Conservation (phyloP, 1,140 invertebrate genomes). For the Macrotrachela quadricornifera region DNA sequence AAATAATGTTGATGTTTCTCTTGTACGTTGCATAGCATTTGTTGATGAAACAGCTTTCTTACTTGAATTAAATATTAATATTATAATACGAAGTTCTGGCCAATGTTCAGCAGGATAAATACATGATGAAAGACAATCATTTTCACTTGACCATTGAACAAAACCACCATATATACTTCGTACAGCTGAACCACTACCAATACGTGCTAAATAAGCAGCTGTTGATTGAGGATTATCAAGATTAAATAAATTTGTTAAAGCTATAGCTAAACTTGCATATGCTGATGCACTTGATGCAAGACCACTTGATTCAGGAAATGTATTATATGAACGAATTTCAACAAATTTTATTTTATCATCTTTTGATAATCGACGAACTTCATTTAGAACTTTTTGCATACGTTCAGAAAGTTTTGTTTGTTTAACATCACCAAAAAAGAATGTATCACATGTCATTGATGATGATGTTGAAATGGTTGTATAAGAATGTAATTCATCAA, state of each 20-base stretch:
- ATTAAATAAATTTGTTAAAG: constrained; percentile 52
- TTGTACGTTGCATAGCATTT: constrained; percentile 61
- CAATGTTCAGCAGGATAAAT: constrained; percentile 54
- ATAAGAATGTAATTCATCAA: constrained; percentile 55
- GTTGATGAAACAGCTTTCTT: constrained; percentile 71
- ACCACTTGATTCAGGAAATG: constrained; percentile 94
- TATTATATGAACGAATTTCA: constrained; percentile 52
- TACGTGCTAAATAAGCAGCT: constrained; percentile 39
- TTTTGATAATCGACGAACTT: too few relatives aligned
- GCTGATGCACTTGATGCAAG: constrained; percentile 91
- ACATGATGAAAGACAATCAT: constrained; percentile 41
- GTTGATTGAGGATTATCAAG: constrained; percentile 48
- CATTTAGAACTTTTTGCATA: too few relatives aligned
- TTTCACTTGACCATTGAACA: constrained; percentile 63
- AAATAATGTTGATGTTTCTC: constrained; percentile 60
- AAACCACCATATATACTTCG: constrained; percentile 81
- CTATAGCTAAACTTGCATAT: constrained; percentile 47
- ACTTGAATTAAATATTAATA: constrained; percentile 42
- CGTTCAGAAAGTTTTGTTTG: too few relatives aligned
- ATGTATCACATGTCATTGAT: too few relatives aligned
- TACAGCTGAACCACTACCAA: constrained; percentile 86
- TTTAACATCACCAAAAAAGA: too few relatives aligned
- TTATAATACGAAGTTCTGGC: constrained; percentile 66
- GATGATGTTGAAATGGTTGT: constrained; percentile 43
- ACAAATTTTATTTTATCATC: too few relatives aligned